Evolutionary conservation across 2,113 vertebrate species (phyloP).

Genomic region (Siniperca chuatsi): DNA sequence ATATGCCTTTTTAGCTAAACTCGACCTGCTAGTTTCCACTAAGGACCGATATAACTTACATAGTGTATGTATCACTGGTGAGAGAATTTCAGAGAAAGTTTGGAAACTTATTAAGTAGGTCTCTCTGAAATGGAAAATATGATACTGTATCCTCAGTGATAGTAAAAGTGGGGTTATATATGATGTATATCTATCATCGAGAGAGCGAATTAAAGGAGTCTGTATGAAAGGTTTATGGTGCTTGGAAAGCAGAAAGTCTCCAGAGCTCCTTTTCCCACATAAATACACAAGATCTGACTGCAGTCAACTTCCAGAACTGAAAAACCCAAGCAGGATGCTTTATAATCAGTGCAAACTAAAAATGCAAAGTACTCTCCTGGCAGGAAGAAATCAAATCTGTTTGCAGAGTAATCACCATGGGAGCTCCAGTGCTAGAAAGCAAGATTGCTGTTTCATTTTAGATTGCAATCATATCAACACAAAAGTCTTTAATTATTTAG

Average conservation of each 20-base stretch:
- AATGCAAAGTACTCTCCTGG: conserved; percentile 21
- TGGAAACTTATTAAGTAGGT: conserved; percentile 38
- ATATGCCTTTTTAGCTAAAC: neutral
- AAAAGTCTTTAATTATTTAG: conserved; percentile 52
- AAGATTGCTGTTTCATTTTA: conserved; percentile 37
- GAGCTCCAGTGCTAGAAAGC: conserved; percentile 24
- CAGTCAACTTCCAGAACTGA: conserved; percentile 48
- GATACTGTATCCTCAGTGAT: conserved; percentile 16
- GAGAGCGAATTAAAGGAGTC: conserved; percentile 50
- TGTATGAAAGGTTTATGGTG: conserved; percentile 52
- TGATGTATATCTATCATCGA: conserved; percentile 44
- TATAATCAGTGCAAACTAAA: conserved; percentile 42
- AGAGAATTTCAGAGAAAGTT: conserved; percentile 27
- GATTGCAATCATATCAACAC: conserved; percentile 37
- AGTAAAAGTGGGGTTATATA: conserved; percentile 15
- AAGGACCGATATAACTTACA: conserved; percentile 7
- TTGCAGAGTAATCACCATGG: conserved; percentile 45
- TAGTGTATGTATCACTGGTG: neutral
- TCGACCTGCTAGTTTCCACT: neutral
- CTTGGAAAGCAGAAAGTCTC: conserved; percentile 43
- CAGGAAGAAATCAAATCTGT: conserved; percentile 35
- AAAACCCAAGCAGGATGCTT: conserved; percentile 37
- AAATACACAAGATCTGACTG: conserved; percentile 53
- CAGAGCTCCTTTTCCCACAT: conserved; percentile 46
- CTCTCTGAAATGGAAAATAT: conserved; percentile 42